Base-by-base conservation (phyloP, 2,797 vertebrate genomes). In the Acanthiza pusilla region DNA sequence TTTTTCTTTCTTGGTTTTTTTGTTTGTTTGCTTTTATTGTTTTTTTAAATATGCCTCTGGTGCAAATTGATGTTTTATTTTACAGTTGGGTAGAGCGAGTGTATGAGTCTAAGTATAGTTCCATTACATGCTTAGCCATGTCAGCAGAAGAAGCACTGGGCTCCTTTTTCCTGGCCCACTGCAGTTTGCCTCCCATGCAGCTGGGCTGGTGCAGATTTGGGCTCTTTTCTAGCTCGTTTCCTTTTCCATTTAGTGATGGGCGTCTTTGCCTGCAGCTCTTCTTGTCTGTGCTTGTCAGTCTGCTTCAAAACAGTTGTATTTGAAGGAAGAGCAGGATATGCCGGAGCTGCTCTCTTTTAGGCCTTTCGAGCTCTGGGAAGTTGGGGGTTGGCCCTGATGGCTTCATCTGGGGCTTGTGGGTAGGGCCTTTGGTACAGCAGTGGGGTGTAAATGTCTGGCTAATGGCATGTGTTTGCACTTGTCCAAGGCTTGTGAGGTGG, bases 351-450 rank as follows among this genome's bases (percentile, higher is more conserved):
- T 81, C 50, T 76, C 30, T 57, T 74, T 60, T 40, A 55, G 53
- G 34, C 25, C 47, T 61, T 63, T n/a, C 65, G 34, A 61, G 29
- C 51, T 88, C 61, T 71, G 62, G 62, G 57, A 58, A 11, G 27
- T 36, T 7, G 6, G 1, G 42, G 16, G 7, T 11, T 5, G 2
- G 26, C 30, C 22, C 30, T 60, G 54, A 20, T 0, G 3, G 34
- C 51, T 83, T 70, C 34, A 18, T 74, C 10, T 2, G 0, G 43
- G 16, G 18, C 29, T 63, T 1, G 1, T 72, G 42, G 22, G 30
- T 32, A 54, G 47, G 12, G 36, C 17, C 34, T 89, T 76, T 62
- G 60, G 11, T 58, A 16, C 15, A 70, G 55, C 34, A n/a, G 16
- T 40, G 42, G 17, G 25, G 15, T 72, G 16, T 54, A 17, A 38